These are phyloP conservation scores for Ennomos fuscantarius DNA, from an alignment of 2,888 invertebrate genomes.

Conservation along the genomic window DNA sequence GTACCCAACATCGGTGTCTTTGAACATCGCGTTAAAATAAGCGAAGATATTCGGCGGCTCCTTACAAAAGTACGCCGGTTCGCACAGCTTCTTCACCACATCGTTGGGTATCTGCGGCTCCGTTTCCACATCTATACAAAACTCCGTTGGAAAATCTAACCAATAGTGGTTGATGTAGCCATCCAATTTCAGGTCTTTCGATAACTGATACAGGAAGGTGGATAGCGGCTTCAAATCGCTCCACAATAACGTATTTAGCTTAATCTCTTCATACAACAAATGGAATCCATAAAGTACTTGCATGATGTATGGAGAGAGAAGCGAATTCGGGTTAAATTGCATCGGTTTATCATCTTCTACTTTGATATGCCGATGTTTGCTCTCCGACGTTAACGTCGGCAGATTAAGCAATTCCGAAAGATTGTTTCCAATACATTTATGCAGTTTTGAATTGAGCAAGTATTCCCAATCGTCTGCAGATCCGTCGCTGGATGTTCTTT, in stretches of 20 bases:
- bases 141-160: constrained; percentile 91
- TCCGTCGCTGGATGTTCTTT: constrained; percentile 91
- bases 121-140: constrained; percentile 65
- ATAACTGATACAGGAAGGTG: constrained; percentile 89
- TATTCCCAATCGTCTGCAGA: constrained; percentile 94
- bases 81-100: constrained; percentile 84
- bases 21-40: constrained; percentile 88
- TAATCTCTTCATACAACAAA: constrained; percentile 95
- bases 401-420: constrained; percentile 75
- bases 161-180: constrained; percentile 93
- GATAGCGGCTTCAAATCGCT: constrained; percentile 89
- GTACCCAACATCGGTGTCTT: constrained; percentile 78
- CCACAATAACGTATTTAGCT: constrained; percentile 89
- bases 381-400: constrained; percentile 42
- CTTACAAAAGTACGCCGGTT: constrained; percentile 86
- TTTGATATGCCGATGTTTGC: constrained; percentile 41
- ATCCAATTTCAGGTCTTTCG: constrained; percentile 89
- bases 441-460: constrained; percentile 85
- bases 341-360: constrained; percentile 57
- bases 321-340: constrained; percentile 86
- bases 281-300: constrained; percentile 93
- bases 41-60: constrained; percentile 90
- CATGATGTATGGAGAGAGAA: constrained; percentile 90
- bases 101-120: constrained; percentile 83
- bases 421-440: constrained; percentile 76